Base-by-base conservation (phyloP, 2,888 invertebrate species). In the Scaptomyza flava region DNA sequence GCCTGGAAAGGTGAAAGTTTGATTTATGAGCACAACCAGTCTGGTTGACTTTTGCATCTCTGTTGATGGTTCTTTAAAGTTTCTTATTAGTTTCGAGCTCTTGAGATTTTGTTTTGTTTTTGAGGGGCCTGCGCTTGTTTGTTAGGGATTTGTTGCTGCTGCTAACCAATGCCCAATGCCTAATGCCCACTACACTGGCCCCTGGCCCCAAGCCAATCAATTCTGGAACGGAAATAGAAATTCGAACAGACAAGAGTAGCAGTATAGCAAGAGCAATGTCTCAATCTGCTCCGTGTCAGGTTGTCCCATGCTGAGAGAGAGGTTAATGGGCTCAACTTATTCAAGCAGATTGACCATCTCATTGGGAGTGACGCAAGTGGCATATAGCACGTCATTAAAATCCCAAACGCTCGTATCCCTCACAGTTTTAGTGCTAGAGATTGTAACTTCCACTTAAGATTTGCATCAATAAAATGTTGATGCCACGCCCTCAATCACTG, bases 151-250 rank as follows among this genome's bases (percentile, higher is more conserved):
- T 64, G 64, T 36, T 30, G 38, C 51, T 53, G 64, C 27, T 60
- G 11, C 6, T 27, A 27, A 0, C 27, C 23, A 23, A 23, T 3
- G 23, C 23, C 23, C 23, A 23, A 23, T 23, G 23, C 23, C 23
- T 23, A 23, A 23, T 23, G 23, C 23, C 23, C 23, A 23, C 23
- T 23, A 23, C 6, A 14, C 46, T 31, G 53, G 68, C 27, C 34
- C 34, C 66, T 81, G 85, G 86, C 82, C 58, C 34, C 60, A 65
- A 66, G 86, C 88, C 88, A 81, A 82, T 79, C 69, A 59, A 67
- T 72, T 82, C 83, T 82, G 82, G 87, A 82, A 88, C 88, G 83
- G 86, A 86, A 82, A 82, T 86, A 82, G 77, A 76, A 48, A 43
- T 46, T 60, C 11, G 42, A 42, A 20, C 14, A 41, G 45, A 58